phyloP scores from a whole-genome alignment of 1,140 invertebrate species.

The Aphidius ervi region DNA sequence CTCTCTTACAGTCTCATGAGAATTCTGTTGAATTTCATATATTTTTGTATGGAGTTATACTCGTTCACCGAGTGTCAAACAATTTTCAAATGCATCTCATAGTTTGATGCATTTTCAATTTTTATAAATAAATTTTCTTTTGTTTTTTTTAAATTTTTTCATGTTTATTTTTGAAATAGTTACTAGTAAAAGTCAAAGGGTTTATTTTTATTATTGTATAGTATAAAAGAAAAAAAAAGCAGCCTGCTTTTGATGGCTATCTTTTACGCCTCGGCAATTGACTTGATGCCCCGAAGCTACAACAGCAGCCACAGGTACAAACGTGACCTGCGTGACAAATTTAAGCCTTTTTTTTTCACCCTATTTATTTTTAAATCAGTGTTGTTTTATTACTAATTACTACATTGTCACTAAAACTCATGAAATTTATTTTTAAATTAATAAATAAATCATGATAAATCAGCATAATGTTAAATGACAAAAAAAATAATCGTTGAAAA shows the following conservation, averaged over 20 bases:
- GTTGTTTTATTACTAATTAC: conserved; percentile 14
- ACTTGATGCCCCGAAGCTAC: not conserved
- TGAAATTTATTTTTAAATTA: not conserved
- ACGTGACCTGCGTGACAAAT: conserved; percentile 15
- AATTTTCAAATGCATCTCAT: conserved; percentile 23
- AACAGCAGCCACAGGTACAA: conserved; percentile 11
- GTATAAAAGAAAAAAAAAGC: not conserved
- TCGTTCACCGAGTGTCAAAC: conserved; percentile 30
- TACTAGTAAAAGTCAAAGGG: not conserved
- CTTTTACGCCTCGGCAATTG: conserved; percentile 15
- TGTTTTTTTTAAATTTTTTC: not conserved
- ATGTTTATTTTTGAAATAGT: not conserved
- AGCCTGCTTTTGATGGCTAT: not conserved
- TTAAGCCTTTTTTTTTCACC: conserved; percentile 12
- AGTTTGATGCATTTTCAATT: not conserved
- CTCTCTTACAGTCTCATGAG: conserved; percentile 27
- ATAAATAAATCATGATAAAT: conserved; percentile 1
- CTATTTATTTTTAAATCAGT: conserved; percentile 4
- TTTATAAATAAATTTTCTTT: not conserved
- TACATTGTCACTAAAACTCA: conserved; percentile 2
- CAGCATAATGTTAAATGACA: not conserved
- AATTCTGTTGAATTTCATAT: conserved; percentile 37
- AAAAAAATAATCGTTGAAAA: conserved; percentile 6
- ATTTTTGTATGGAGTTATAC: conserved; percentile 41
- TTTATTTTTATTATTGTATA: conserved; percentile 2